phyloP scores from a whole-genome alignment of 2,113 vertebrate species.

The Alligator mississippiensis region DNA sequence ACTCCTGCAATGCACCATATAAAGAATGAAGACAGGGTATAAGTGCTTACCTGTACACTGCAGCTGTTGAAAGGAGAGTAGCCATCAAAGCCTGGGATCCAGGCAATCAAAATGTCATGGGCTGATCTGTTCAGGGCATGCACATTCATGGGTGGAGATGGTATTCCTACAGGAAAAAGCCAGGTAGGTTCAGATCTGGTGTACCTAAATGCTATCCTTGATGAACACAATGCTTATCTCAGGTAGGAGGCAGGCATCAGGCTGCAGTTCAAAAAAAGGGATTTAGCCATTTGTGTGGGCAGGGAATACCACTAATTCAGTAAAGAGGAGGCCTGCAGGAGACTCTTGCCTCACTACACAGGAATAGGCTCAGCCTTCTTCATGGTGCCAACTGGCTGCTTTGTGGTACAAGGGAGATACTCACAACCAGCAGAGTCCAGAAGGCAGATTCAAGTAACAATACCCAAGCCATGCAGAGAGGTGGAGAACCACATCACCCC shows the following conservation, averaged over 20 bases:
- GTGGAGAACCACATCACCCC: too few relatives aligned
- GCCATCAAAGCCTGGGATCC: constrained; percentile 89
- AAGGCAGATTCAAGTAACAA: neutral
- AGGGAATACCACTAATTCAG: neutral
- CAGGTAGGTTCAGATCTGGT: neutral
- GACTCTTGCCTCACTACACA: neutral
- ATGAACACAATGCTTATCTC: too few relatives aligned
- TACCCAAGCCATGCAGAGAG: too few relatives aligned
- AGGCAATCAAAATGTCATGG: constrained; percentile 81
- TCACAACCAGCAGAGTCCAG: neutral
- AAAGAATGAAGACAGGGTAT: too few relatives aligned
- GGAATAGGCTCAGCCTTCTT: neutral
- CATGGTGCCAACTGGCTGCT: neutral
- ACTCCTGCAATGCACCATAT: too few relatives aligned
- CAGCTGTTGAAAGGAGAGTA: constrained; percentile 87
- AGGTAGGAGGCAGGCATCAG: too few relatives aligned
- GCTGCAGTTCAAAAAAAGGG: neutral
- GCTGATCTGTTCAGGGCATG: constrained; percentile 76
- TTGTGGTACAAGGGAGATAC: too few relatives aligned
- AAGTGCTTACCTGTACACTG: constrained; percentile 82
- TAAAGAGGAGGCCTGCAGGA: neutral
- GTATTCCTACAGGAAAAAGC: constrained; percentile 68
- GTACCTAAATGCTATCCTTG: too few relatives aligned
- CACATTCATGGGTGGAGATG: constrained; percentile 69
- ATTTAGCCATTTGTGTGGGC: neutral